A percentile compares a stretch with the other conserved stretches of the same genome.
These are phyloP conservation scores for Lordiphosa andalusiaca DNA, from an alignment of 2,888 invertebrate species.

Conservation along the genomic window DNA sequence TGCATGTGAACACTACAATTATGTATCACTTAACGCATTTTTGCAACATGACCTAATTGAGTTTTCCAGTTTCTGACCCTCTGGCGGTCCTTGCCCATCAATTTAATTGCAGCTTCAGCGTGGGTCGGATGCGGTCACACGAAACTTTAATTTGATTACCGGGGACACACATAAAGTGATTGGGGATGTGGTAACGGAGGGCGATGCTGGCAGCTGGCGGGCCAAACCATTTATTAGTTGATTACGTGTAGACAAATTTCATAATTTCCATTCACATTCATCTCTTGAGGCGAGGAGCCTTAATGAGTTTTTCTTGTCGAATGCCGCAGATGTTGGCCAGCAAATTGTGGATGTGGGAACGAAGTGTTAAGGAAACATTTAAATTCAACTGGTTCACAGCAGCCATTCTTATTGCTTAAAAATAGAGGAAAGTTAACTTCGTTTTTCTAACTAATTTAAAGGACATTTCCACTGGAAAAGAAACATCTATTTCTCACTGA, in stretches of 20 bases:
- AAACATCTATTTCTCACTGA: no score
- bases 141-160: constrained; percentile 58
- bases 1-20: constrained; percentile 21
- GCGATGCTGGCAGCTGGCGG: constrained; percentile 24
- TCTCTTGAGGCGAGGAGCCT: constrained; percentile 18
- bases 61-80: constrained; percentile 26
- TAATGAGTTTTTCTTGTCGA: constrained; percentile 63
- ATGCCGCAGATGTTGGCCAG: constrained; percentile 34
- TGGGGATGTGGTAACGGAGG: constrained; percentile 11
- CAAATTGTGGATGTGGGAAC: background rate
- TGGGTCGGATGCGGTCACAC: constrained; percentile 35
- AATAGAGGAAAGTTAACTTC: no score
- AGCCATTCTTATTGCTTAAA: no score
- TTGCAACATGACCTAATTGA: constrained; percentile 41
- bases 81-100: constrained; percentile 32
- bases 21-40: constrained; percentile 38
- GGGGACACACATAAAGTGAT: constrained; percentile 17
- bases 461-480: no score
- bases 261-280: constrained; percentile 46
- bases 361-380: background rate
- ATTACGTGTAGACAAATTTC: constrained; percentile 49
- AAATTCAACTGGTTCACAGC: no score
- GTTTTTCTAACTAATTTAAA: no score
- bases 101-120: constrained; percentile 41
- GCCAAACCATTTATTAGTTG: constrained; percentile 61